phyloP scores from a whole-genome alignment of 2,113 vertebrate genomes.

The Oostethus manadensis region DNA sequence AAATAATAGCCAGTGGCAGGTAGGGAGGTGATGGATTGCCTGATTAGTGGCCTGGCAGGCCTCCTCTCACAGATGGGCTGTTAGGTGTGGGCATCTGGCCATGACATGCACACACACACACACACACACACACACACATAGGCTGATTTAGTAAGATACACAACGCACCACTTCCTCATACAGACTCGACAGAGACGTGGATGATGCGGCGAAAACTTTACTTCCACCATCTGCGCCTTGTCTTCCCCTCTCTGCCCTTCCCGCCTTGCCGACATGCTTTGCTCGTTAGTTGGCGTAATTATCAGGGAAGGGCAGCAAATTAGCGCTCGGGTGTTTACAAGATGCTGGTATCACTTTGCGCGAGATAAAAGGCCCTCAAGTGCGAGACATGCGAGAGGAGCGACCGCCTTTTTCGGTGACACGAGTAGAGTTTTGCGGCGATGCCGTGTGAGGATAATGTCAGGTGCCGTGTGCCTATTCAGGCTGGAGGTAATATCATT shows the following conservation, averaged over 20 bases:
- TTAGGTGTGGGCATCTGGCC: slow-evolving; percentile 61
- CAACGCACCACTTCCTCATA: slow-evolving; percentile 16
- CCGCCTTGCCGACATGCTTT: slow-evolving; percentile 24
- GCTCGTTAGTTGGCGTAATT: slow-evolving; percentile 67
- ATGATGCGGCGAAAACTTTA: slow-evolving; percentile 13
- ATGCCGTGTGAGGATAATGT: slow-evolving; percentile 53
- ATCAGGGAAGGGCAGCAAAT: slow-evolving; percentile 61
- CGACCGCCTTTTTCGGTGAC: too few relatives aligned
- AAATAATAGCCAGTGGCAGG: slow-evolving; percentile 60
- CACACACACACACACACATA: slow-evolving; percentile 20
- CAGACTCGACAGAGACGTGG: slow-evolving; percentile 7
- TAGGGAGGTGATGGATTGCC: slow-evolving; percentile 69
- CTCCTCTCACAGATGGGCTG: slow-evolving; percentile 68
- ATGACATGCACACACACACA: slow-evolving; percentile 31
- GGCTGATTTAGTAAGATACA: slow-evolving; percentile 8
- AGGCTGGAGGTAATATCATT: slow-evolving; percentile 63
- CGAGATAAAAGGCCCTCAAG: slow-evolving; percentile 21
- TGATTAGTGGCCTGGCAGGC: slow-evolving; percentile 71
- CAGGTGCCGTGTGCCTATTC: slow-evolving; percentile 59
- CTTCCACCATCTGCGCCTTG: slow-evolving; percentile 38
- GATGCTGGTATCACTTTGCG: slow-evolving; percentile 30
- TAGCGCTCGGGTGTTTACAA: slow-evolving; percentile 63
- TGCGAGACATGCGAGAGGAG: not conserved
- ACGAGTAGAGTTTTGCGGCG: not conserved
- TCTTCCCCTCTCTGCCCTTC: slow-evolving; percentile 25